Base-by-base conservation (phyloP, 2,113 vertebrate species). In the Xyliphius kryptos region DNA sequence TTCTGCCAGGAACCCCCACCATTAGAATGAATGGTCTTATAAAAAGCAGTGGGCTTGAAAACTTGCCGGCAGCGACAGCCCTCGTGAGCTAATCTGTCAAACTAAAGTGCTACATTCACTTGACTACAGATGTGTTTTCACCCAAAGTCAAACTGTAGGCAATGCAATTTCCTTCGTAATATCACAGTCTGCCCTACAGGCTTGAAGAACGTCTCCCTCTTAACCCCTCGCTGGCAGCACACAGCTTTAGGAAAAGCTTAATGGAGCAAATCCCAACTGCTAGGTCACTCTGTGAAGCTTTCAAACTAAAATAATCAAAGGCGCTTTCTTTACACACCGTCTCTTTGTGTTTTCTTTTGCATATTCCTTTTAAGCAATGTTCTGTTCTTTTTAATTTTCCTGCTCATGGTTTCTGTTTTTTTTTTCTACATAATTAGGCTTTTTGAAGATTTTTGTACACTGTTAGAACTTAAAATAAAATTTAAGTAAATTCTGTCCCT, bases 71-170 rank as follows among this genome's bases (percentile, higher is more conserved):
- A 16, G 53, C 59, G 6, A 32, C 22, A 19, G 22, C 32, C 9
- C 66, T 64, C 3, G 37, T 2, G 16, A 14, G 55, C 61, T 44
- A 55, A 60, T 72, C 59, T 44, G 49, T 67, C 65, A 71, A 12
- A 37, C 14, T 22, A 37, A 52, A 41, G 55, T 22, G 6, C 41
- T 6, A 11, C 21, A 17, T 56, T 57, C 38, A 11, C 41, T 21
- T 41, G 9, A 41, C 13, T 41, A 12, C 40, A 41, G 40, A 41
- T 32, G 26, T 32, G 15, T 38, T 67, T n/a, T 56, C 49, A 26
- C 59, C 19, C 19, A 15, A 15, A 32, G 46, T 15, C 55, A 7
- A 40, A 51, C 51, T 5, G 12, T 21, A 67, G 40, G 5, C 15
- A 52, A 16, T 12, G 14, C 10, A 9, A n/a, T 57, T 58, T n/a